Percentiles rank a stretch among this genome's conserved stretches.
Conservation (phyloP, 2,113 vertebrate species). For the Lutjanus erythropterus region DNA sequence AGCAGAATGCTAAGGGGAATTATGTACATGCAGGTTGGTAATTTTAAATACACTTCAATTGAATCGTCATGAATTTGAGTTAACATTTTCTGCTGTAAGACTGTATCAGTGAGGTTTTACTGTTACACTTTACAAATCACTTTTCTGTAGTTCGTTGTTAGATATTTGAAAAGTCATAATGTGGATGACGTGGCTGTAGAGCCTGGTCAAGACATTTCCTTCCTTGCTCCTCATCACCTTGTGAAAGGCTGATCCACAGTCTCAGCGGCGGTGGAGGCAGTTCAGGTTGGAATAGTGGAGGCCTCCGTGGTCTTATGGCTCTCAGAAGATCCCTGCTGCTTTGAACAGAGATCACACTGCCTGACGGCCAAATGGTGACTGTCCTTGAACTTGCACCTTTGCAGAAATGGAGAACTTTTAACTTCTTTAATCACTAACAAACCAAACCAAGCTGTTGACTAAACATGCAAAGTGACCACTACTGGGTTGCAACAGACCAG, state of each 20-base stretch:
- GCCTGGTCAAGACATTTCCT: not conserved
- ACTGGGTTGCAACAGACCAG: not conserved
- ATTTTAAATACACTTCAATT: too few relatives aligned
- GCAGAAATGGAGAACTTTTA: conserved; percentile 35
- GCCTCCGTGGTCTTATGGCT: conserved; percentile 48
- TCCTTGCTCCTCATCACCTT: not conserved
- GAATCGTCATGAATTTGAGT: not conserved
- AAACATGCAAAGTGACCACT: not conserved
- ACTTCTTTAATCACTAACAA: not conserved
- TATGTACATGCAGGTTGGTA: too few relatives aligned
- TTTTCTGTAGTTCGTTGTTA: not conserved
- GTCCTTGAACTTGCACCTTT: conserved; percentile 41
- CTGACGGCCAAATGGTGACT: conserved; percentile 19
- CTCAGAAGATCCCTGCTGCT: conserved; percentile 46
- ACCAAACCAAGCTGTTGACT: not conserved
- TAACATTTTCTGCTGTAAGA: not conserved
- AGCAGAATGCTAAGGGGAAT: too few relatives aligned
- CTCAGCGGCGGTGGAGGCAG: conserved; percentile 35
- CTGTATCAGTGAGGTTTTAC: not conserved
- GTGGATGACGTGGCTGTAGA: conserved; percentile 23
- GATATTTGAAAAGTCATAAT: conserved; percentile 51
- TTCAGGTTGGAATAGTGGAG: conserved; percentile 39
- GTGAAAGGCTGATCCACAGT: not conserved
- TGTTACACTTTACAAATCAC: not conserved
- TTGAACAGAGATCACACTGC: conserved; percentile 14